Evolutionary conservation across 2,113 vertebrate species (phyloP), one percentile per base, ranked within the genome.

Genomic region (Apeltes quadracus): DNA sequence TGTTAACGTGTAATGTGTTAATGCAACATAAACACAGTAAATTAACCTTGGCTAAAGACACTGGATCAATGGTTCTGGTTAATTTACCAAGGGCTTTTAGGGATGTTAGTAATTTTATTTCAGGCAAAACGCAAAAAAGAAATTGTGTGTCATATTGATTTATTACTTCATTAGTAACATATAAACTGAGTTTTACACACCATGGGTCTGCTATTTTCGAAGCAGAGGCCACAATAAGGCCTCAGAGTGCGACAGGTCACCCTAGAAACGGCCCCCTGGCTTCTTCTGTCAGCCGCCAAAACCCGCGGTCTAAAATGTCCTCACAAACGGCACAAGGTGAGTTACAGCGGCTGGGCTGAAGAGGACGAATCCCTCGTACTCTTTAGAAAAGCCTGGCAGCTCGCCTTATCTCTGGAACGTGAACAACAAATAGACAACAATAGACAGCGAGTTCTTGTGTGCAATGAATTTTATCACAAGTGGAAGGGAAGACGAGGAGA

Each of bases 371-470:
- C 46, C 22, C 9, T 22, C 12, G 61, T 27, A 34, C 16, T 51
- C 59, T 64, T 50, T 51, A 48, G 14, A 20, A 25, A 53, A 50
- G 23, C 66, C 53, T 65, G 53, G 23, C 4, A 34, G 55, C 29
- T 32, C 16, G 11, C 13, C 3, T 3, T 36, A 14, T 44, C 34
- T 44, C 55, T 54, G 7, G 22, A 46, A 29, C 41, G n/a, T 39
- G 16, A 10, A 61, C 32, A 29, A 50, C 66, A 53, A 38, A 32
- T 10, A 15, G 64, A 15, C 23, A 67, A 51, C 51, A 38, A 32
- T 10, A 15, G 64, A 15, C 23, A 67, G 65, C 51, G 7, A 46
- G 27, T 32, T 56, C 12, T 51, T 39, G 1, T 15, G 32, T 16
- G 3, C 43, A 70, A 38, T 36, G 10, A 69, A 25, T 53, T 70